A percentile compares a stretch with the other conserved stretches of the same genome.
Evolutionary conservation across 2,113 vertebrate species (phyloP).

Genomic region (Mionectes macconnelli): DNA sequence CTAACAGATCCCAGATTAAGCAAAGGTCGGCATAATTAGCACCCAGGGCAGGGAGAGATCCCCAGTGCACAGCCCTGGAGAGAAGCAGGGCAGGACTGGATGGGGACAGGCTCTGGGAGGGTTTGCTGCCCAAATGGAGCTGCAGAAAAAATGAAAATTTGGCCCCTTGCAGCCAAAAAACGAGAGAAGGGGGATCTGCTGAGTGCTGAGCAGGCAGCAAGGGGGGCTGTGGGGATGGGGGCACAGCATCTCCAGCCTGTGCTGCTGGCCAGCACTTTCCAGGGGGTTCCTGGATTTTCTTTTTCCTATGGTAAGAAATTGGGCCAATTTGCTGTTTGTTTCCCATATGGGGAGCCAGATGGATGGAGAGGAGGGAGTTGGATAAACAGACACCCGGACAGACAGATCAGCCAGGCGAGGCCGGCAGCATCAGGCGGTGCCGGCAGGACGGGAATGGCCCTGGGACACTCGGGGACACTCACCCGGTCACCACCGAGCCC

Average conservation of each 20-base stretch:
- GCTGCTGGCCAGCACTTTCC: accelerated
- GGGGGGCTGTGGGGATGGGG: not conserved
- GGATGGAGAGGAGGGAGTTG: slow-evolving; percentile 66
- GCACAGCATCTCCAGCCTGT: not conserved
- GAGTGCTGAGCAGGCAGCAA: not conserved
- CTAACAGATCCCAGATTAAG: slow-evolving; percentile 28
- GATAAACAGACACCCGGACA: slow-evolving; percentile 44
- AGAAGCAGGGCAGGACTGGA: not conserved
- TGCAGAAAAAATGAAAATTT: not conserved
- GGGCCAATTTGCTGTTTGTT: slow-evolving; percentile 52
- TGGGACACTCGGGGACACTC: not conserved
- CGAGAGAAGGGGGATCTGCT: not conserved
- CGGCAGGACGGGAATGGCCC: not conserved
- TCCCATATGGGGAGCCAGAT: slow-evolving; percentile 75
- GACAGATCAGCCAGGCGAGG: slow-evolving; percentile 7
- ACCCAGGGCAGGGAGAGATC: not conserved
- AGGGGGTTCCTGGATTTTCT: not conserved
- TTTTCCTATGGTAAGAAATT: not conserved
- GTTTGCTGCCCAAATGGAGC: accelerated
- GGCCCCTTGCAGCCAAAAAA: not conserved
- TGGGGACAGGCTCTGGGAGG: not conserved
- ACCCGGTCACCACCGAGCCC: not conserved
- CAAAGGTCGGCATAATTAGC: slow-evolving; percentile 61
- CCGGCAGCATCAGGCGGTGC: not conserved
- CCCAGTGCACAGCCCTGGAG: not conserved